These are phyloP conservation scores for Thalassarche chlororhynchos DNA, from an alignment of 2,113 vertebrate genomes.

Conservation along the genomic window DNA sequence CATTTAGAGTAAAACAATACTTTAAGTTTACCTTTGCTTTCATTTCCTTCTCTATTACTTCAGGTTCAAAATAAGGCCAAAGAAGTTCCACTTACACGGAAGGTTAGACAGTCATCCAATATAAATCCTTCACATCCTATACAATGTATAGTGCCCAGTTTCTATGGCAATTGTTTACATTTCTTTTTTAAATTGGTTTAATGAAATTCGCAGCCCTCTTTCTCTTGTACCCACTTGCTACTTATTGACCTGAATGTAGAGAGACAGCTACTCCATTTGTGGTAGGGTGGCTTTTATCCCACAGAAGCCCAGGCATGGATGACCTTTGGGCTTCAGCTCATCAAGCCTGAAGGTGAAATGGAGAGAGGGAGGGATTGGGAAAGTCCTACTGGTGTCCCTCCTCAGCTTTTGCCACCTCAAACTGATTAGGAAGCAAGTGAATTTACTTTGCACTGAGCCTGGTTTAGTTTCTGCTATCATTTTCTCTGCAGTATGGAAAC, in stretches of 20 bases:
- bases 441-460: background rate
- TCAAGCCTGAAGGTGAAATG: background rate
- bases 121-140: constrained; percentile 54
- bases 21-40: constrained; percentile 81
- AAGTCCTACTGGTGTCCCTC: background rate
- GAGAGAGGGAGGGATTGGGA: background rate
- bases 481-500: background rate
- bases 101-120: constrained; percentile 59
- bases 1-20: constrained; percentile 83
- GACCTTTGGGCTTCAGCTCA: background rate
- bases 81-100: constrained; percentile 59
- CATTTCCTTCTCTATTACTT: constrained; percentile 78
- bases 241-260: background rate
- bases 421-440: background rate
- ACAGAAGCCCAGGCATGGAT: background rate
- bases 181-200: background rate
- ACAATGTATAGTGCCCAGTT: background rate
- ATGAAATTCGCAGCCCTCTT: background rate
- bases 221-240: background rate
- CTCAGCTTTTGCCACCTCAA: background rate
- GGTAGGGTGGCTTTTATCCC: background rate
- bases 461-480: background rate
- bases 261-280: background rate
- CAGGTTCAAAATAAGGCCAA: constrained; percentile 78
- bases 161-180: background rate